Evolutionary conservation across 2,888 invertebrate species (phyloP).

Genomic region (Erannis defoliaria): DNA sequence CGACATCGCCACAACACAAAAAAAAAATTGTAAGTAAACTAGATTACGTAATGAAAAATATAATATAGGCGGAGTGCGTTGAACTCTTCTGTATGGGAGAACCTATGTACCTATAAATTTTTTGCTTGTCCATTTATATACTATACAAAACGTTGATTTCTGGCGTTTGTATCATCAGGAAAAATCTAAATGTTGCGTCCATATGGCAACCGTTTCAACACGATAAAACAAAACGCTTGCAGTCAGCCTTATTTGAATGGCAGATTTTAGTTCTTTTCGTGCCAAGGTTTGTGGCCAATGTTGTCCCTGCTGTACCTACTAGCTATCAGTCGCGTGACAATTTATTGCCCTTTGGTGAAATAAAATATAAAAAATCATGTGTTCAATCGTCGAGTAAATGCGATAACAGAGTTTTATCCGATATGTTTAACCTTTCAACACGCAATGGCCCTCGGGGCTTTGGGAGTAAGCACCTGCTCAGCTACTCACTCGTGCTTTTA

Average conservation of each 20-base stretch:
- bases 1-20: neutral
- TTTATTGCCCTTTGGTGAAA: conserved; percentile 42
- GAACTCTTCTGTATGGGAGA: conserved; percentile 44
- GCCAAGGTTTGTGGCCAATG: conserved; percentile 31
- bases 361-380: conserved; percentile 46
- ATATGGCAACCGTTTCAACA: conserved; percentile 7
- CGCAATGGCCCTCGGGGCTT: conserved; percentile 45
- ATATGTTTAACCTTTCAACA: conserved; percentile 49
- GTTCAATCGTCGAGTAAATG: conserved; percentile 46
- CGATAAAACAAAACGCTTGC: conserved; percentile 10
- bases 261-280: conserved; percentile 24
- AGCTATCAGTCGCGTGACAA: conserved; percentile 54
- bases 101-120: conserved; percentile 5
- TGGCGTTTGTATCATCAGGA: conserved; percentile 1
- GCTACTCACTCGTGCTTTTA: conserved; percentile 42
- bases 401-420: conserved; percentile 47
- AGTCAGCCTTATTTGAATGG: conserved; percentile 9
- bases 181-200: neutral
- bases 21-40: neutral
- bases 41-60: conserved; percentile 21
- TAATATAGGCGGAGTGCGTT: conserved; percentile 45
- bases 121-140: conserved; percentile 7
- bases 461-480: conserved; percentile 43
- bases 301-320: conserved; percentile 3
- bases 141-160: neutral